Evolutionary conservation across 2,888 invertebrate genomes (phyloP), one percentile per base, ranked within the genome.

Genomic region (Plebejus argus): DNA sequence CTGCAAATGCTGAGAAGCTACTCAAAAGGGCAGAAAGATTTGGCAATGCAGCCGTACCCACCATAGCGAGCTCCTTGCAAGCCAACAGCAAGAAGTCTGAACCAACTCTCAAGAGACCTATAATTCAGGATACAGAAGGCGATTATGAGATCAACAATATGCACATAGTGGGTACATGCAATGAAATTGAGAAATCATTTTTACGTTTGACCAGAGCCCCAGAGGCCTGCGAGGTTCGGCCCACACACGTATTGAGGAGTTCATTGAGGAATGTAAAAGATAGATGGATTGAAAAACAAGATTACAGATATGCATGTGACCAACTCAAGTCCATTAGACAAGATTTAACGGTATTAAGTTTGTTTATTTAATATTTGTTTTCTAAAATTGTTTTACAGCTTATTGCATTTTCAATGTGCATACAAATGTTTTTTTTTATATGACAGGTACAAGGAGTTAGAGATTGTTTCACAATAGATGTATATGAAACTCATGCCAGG

Each of bases 311-410:
- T 95, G 97, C 98, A 79, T 99, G 99, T 94, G 99, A 99, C 95
- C 99, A 99, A 92, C 95, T 99, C 78, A 99, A 99, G 92, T 99
- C 99, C 10, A 99, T 99, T 83, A 95, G 99, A 83, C 99, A 99
- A 94, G 99, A 99, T 95, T 95, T 99, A 84, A 99, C 99, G 80
- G 99, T 99, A 91, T 95, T 96, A 85, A 33, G 20, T 18, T 23
- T 49, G 20, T 18, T 23, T 49, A n/a, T 53, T 53, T 53, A 5
- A 18, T 18, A 53, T 53, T 53, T 53, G 53, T 5, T 53, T 74
- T 74, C 8, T 15, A 15, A 12, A 28, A 15, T 33, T 70, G 8
- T 0, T 70, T 70, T 12, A n/a, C 6, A 35, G n/a, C 1, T 70
- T 70, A 12, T 28, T 49, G 45, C 12, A 45, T 45, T 23, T 75